phyloP scores from a whole-genome alignment of 2,888 invertebrate species.

The Desoria tigrina region DNA sequence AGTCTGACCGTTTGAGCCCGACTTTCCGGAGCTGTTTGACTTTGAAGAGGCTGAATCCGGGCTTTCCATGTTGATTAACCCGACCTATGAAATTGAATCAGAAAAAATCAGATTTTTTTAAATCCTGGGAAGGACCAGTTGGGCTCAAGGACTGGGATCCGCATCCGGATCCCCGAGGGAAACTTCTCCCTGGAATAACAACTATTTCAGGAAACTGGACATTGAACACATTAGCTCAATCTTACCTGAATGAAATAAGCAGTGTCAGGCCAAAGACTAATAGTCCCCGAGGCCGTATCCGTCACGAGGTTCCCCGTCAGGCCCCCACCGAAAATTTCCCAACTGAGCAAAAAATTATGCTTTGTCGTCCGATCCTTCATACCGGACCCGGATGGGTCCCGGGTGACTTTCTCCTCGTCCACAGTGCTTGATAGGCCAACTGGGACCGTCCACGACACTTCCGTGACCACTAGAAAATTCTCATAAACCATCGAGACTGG shows the following conservation, averaged over 20 bases:
- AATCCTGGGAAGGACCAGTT: too few relatives aligned
- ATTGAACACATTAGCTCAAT: too few relatives aligned
- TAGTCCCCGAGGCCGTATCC: conserved; percentile 74
- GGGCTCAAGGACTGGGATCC: too few relatives aligned
- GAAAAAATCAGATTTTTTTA: too few relatives aligned
- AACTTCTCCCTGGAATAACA: too few relatives aligned
- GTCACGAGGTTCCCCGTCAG: conserved; percentile 78
- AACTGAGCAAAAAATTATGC: conserved; percentile 71
- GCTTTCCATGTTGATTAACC: not conserved
- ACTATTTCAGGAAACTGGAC: too few relatives aligned
- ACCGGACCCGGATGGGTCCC: not conserved
- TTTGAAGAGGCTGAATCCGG: not conserved
- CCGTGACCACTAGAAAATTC: conserved; percentile 68
- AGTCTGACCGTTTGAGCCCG: conserved; percentile 14
- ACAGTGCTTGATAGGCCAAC: not conserved
- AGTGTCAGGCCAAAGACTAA: conserved; percentile 78
- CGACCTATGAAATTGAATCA: conserved; percentile 4
- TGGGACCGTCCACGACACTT: conserved; percentile 68
- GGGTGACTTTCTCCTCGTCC: not conserved
- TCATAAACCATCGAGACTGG: conserved; percentile 72
- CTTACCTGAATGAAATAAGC: conserved; percentile 76
- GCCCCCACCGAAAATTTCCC: conserved; percentile 81
- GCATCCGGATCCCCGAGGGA: too few relatives aligned
- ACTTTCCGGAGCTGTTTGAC: conserved; percentile 9
- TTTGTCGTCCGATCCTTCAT: conserved; percentile 3